These are phyloP conservation scores for Centropus bengalensis DNA, from an alignment of 2,113 vertebrate genomes.

Conservation along the genomic window DNA sequence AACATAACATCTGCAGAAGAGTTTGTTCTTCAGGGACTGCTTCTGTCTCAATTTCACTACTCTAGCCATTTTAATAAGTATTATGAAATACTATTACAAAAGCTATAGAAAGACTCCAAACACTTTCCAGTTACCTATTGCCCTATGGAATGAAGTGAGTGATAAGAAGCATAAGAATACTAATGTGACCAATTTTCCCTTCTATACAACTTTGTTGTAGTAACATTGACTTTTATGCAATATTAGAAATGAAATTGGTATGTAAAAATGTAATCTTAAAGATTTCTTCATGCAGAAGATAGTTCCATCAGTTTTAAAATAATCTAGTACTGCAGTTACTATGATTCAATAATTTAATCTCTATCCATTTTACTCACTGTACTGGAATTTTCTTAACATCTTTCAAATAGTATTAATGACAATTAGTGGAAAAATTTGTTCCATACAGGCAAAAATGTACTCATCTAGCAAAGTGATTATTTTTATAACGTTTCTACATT, in stretches of 20 bases:
- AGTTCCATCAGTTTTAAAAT: not conserved
- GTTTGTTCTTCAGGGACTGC: not conserved
- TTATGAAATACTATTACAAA: not conserved
- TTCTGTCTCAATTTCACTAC: not conserved
- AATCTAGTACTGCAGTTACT: not conserved
- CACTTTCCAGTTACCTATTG: not conserved
- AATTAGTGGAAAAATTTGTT: not conserved
- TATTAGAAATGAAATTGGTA: not conserved
- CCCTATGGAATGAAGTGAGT: not conserved
- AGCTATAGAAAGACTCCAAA: not conserved
- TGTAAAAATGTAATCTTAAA: not conserved
- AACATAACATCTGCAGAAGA: not conserved
- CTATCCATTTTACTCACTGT: not conserved
- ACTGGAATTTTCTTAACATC: slow-evolving; percentile 5
- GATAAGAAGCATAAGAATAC: not conserved
- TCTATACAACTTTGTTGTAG: not conserved
- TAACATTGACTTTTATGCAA: not conserved
- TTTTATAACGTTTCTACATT: not conserved
- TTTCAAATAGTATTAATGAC: not conserved
- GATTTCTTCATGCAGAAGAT: not conserved
- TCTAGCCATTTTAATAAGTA: not conserved
- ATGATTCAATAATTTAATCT: not conserved
- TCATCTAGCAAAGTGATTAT: not conserved
- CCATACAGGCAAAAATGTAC: not conserved
- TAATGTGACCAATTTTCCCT: not conserved